Base-by-base conservation (phyloP, 35 echinoderm and acorn worm species). In the Apostichopus parvimensis region DNA sequence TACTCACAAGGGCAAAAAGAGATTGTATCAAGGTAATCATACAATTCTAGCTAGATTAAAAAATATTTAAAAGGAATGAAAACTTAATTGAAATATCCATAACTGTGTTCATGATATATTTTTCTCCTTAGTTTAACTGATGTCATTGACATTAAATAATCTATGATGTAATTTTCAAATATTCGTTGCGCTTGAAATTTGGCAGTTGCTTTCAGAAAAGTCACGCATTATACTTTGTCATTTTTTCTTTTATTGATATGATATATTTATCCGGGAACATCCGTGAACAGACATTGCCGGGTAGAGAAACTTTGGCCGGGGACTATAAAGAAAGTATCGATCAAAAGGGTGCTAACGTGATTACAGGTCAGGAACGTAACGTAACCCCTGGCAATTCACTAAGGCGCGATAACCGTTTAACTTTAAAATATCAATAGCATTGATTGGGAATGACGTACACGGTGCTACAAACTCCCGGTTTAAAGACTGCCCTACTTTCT, bases 391-490 rank as follows among this genome's bases (percentile, higher is more conserved):
- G 86, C 86, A 60, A 88, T 73, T 88, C 86, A 88, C 68, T 18
- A 26, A n/a, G 61, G 57, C n/a, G 52, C 86, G 64, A 88, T 72
- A 88, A 66, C 23, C 62, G 25, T 88, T 88, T 66, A 88, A 88
- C 62, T 88, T 34, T 9, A 68, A 73, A 88, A 88, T 88, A 88
- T 88, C 86, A 26, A 88, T 88, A 71, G n/a, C 86, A 88, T 88
- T 72, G 86, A 88, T 88, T 88, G 20, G 12, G 45, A 54, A 73
- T 88, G 86, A 88, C 86, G 86, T 88, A 66, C 45, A 17, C 8
- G 45, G 28, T 55, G 71, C 61, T 57, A 54, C 79, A 1, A 72
- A 14, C 86, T 20, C n/a, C 1, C 20, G 61, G 86, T 72, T 53
- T 23, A 73, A 9, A 88, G 14, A 73, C 8, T 62, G 86, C 64